Evolutionary conservation across 2,113 vertebrate species (phyloP).

Genomic region (Donacobius atricapilla): DNA sequence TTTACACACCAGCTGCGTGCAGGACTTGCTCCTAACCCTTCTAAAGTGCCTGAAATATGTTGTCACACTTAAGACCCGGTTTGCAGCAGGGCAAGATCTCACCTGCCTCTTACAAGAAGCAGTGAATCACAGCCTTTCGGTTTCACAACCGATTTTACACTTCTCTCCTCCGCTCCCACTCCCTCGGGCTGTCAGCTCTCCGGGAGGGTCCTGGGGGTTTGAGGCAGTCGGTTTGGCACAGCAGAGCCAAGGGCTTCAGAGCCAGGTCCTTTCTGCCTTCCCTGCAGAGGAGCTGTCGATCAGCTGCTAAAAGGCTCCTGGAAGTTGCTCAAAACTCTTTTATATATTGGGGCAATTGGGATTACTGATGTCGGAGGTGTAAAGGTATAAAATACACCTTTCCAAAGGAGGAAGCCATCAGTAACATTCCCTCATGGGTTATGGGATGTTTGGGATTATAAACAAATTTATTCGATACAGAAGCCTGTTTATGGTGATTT

Average conservation of each 20-base stretch:
- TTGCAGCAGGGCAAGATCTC: neutral
- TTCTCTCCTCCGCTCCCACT: neutral
- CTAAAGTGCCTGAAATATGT: neutral
- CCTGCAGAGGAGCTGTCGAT: accelerated
- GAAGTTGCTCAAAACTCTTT: neutral
- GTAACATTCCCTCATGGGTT: neutral
- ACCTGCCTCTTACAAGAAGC: neutral
- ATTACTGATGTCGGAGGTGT: neutral
- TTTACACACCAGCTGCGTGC: neutral
- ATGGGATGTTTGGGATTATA: neutral
- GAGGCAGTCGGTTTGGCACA: neutral
- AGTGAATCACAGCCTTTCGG: neutral
- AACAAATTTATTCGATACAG: neutral
- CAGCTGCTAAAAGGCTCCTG: neutral
- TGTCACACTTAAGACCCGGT: neutral
- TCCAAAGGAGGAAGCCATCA: neutral
- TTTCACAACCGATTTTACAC: neutral
- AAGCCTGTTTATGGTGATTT: neutral
- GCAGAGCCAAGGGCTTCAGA: neutral
- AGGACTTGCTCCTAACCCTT: neutral
- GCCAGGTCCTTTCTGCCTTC: neutral
- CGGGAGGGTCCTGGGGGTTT: neutral
- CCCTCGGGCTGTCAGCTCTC: neutral
- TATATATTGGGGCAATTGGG: neutral
- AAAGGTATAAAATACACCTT: neutral